Conservation (phyloP, 1,140 invertebrate species). For the Orchesella cincta region DNA sequence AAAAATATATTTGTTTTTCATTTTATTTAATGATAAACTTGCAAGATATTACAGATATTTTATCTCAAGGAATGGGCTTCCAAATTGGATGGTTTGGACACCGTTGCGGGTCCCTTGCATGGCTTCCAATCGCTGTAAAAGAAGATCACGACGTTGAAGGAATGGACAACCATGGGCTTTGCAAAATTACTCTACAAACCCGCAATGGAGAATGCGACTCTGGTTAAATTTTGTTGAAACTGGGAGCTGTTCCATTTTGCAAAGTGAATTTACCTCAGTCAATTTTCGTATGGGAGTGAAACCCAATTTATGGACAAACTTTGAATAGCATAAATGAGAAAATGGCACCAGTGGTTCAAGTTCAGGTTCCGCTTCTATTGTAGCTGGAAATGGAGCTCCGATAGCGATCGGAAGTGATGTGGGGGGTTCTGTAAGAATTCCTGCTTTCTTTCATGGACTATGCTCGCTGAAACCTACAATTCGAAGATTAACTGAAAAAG, state of each 20-base stretch:
- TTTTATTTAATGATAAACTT: neutral
- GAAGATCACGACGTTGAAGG: conserved; percentile 54
- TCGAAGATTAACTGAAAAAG: conserved; percentile 26
- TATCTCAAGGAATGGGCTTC: conserved; percentile 51
- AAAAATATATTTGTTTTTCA: conserved; percentile 11
- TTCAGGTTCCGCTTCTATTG: conserved; percentile 51
- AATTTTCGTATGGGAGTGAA: conserved; percentile 55
- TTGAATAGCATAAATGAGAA: conserved; percentile 55
- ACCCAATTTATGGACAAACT: conserved; percentile 60
- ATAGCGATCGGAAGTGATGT: conserved; percentile 57
- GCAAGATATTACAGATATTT: neutral
- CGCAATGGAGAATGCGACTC: conserved; percentile 50
- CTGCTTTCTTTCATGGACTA: conserved; percentile 2
- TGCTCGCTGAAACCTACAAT: neutral
- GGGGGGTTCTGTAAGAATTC: conserved; percentile 53
- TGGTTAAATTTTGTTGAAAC: conserved; percentile 52
- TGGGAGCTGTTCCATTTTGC: conserved; percentile 58
- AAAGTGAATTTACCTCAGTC: conserved; percentile 59
- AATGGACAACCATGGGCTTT: conserved; percentile 58
- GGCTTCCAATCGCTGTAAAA: conserved; percentile 56
- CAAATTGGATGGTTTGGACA: conserved; percentile 51
- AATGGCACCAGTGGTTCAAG: conserved; percentile 56
- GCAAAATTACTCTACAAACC: conserved; percentile 54
- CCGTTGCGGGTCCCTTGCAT: conserved; percentile 52
- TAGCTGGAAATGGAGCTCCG: conserved; percentile 52